A percentile compares a stretch with the other conserved stretches of the same genome.
Conservation (phyloP, 2,113 vertebrate genomes). For the Festucalex cinctus region DNA sequence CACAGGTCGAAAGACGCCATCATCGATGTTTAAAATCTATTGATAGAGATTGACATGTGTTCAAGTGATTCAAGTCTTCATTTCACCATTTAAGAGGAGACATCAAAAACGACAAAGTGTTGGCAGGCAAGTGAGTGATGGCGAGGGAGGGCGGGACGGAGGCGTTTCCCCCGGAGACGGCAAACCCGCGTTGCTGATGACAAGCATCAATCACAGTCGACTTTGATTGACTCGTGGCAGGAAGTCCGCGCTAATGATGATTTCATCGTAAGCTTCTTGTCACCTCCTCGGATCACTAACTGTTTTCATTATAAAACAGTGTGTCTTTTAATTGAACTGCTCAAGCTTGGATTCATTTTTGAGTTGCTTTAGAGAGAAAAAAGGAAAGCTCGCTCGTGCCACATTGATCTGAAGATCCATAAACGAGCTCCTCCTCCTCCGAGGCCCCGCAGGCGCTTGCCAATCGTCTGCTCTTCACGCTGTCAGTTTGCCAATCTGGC, state of each 20-base stretch:
- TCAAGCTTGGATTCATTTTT: background rate
- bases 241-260: constrained; percentile 43
- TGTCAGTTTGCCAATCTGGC: constrained; percentile 44
- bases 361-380: constrained; percentile 26
- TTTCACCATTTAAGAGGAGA: background rate
- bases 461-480: constrained; percentile 11
- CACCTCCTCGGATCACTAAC: background rate
- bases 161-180: constrained; percentile 26
- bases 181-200: constrained; percentile 27
- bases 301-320: constrained; percentile 27
- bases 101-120: constrained; percentile 14
- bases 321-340: constrained; percentile 25
- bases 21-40: background rate
- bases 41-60: background rate
- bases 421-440: constrained; percentile 11
- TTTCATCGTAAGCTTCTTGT: background rate
- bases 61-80: background rate
- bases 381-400: constrained; percentile 12
- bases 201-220: constrained; percentile 52
- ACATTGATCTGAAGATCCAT: constrained; percentile 37
- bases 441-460: constrained; percentile 11
- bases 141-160: constrained; percentile 10
- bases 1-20: background rate
- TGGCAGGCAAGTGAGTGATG: background rate
- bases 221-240: constrained; percentile 56